A percentile compares a stretch with the other conserved stretches of the same genome.
Conservation (phyloP, 2,113 vertebrate species). For the Furnarius figulus region DNA sequence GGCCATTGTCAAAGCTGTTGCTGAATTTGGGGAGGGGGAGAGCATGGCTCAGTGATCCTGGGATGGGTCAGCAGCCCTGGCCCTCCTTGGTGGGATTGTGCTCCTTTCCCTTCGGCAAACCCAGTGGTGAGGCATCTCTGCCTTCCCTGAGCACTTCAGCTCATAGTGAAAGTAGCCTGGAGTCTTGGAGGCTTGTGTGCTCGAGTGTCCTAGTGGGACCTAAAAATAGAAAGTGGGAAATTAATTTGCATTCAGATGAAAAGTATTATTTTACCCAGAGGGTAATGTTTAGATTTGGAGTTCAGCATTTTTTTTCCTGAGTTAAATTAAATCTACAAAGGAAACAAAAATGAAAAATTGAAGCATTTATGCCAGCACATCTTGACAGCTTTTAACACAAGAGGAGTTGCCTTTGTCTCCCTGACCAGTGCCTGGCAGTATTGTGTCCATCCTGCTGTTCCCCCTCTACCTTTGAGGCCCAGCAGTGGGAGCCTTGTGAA, state of each 20-base stretch:
- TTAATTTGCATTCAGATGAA: not conserved
- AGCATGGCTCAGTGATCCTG: fast-evolving
- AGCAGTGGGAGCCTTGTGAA: not conserved
- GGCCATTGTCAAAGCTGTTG: not conserved
- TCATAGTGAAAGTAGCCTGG: not conserved
- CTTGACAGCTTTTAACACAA: not conserved
- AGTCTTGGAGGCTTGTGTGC: not conserved
- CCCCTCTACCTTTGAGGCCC: not conserved
- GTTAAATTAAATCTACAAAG: not conserved
- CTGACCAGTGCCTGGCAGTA: not conserved
- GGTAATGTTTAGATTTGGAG: not conserved
- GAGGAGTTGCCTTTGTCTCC: not conserved
- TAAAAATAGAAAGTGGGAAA: not conserved
- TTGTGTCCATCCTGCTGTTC: not conserved
- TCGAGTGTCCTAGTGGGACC: not conserved
- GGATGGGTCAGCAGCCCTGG: not conserved
- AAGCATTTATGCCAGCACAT: not conserved
- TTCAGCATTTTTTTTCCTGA: not conserved
- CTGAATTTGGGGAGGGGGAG: not conserved
- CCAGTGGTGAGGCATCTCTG: fast-evolving
- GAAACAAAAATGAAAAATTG: not conserved
- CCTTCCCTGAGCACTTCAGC: not conserved
- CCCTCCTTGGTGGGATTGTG: not conserved
- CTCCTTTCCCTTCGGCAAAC: not conserved
- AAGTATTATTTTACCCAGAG: not conserved